These are phyloP conservation scores for Clupea harengus DNA, from an alignment of 2,113 vertebrate species.

Conservation along the genomic window DNA sequence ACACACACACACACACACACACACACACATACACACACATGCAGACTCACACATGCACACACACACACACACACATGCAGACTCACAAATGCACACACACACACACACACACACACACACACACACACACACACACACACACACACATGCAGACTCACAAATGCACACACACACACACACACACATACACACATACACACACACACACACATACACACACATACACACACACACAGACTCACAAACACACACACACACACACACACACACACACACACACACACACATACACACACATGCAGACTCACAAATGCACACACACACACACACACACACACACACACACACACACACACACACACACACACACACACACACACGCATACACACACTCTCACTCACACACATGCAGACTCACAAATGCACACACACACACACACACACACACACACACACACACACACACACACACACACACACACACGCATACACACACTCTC, in stretches of 20 bases:
- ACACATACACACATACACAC: neutral
- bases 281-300: too few species aligned
- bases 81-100: too few species aligned
- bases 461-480: neutral
- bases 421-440: slow-evolving; percentile 24
- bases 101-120: neutral
- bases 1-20: slow-evolving; percentile 38
- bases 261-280: neutral
- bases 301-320: too few species aligned
- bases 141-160: neutral
- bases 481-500: slow-evolving; percentile 18
- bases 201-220: neutral
- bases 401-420: too few species aligned
- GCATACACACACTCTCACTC: neutral
- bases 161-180: slow-evolving; percentile 16
- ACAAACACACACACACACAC: too few species aligned
- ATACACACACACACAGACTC: slow-evolving; percentile 22
- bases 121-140: neutral
- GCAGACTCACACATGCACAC: too few species aligned
- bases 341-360: neutral
- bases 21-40: neutral
- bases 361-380: slow-evolving; percentile 3
- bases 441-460: neutral
- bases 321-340: slow-evolving; percentile 18
- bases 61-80: neutral